Conservation (phyloP, 2,113 vertebrate genomes). For the Gallinago media region DNA sequence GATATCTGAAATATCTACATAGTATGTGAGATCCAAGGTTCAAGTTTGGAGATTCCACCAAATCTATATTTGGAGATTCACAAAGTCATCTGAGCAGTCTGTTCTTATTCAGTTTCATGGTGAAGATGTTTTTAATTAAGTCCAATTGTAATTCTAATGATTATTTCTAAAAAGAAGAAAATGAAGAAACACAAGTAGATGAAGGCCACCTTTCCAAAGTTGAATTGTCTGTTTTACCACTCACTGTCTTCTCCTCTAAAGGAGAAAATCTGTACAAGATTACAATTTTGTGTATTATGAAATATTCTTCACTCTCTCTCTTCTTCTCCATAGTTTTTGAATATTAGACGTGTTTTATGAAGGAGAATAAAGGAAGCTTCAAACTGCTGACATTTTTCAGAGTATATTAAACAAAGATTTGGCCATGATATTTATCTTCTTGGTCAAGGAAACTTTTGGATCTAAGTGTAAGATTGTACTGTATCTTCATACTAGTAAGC, state of each 20-base stretch:
- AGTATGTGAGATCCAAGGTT: not conserved
- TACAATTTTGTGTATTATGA: not conserved
- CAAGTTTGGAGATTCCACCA: not conserved
- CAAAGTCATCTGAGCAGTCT: not conserved
- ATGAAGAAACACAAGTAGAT: not conserved
- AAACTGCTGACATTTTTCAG: not conserved
- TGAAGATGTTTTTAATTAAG: not conserved
- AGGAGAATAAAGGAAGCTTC: not conserved
- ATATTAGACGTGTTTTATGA: not conserved
- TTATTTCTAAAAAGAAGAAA: not conserved
- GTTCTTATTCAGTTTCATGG: not conserved
- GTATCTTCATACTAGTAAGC: not conserved
- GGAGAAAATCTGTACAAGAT: not conserved
- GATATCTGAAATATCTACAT: not conserved
- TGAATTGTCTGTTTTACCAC: not conserved
- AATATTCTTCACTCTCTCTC: not conserved
- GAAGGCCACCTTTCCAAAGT: not conserved
- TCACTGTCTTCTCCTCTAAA: not conserved
- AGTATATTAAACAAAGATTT: not conserved
- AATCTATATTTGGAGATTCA: not conserved
- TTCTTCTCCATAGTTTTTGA: not conserved
- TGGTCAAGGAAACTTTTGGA: not conserved
- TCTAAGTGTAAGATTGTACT: not conserved
- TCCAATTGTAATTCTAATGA: not conserved
- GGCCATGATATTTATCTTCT: not conserved